These are phyloP conservation scores for Ophion ventricosus DNA, from an alignment of 2,888 invertebrate genomes.

Conservation along the genomic window DNA sequence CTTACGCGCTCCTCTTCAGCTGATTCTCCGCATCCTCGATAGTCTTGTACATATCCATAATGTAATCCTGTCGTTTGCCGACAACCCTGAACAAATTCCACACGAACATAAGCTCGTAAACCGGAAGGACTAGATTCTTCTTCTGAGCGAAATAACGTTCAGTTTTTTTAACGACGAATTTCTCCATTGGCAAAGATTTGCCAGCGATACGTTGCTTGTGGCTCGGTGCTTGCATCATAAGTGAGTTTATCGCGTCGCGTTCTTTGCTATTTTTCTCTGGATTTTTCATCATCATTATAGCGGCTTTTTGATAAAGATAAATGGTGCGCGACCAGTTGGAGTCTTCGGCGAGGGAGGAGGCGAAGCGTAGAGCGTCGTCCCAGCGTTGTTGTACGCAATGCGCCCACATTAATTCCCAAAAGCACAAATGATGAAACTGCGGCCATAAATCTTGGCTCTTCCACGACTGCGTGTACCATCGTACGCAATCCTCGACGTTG, in stretches of 20 bases:
- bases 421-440: constrained; percentile 96
- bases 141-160: constrained; percentile 91
- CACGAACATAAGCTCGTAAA: constrained; percentile 94
- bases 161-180: constrained; percentile 95
- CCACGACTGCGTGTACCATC: constrained; percentile 92
- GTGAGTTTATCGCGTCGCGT: constrained; percentile 85
- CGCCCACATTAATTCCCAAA: constrained; percentile 97
- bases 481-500: constrained; percentile 88
- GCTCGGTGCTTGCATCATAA: constrained; percentile 91
- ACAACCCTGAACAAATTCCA: constrained; percentile 96
- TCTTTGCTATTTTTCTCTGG: constrained; percentile 84
- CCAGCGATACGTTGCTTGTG: constrained; percentile 96
- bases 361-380: constrained; percentile 90
- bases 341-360: constrained; percentile 88
- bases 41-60: constrained; percentile 87
- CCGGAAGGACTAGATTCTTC: constrained; percentile 90
- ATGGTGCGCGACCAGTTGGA: constrained; percentile 97
- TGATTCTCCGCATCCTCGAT: constrained; percentile 84
- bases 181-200: constrained; percentile 98
- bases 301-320: constrained; percentile 95
- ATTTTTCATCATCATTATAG: constrained; percentile 90
- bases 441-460: constrained; percentile 93
- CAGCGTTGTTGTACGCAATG: constrained; percentile 90
- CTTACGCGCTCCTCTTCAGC: constrained; percentile 74
- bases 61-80: constrained; percentile 87